Base-by-base conservation (phyloP, 2,797 vertebrate species). In the Eptatretus atami region DNA sequence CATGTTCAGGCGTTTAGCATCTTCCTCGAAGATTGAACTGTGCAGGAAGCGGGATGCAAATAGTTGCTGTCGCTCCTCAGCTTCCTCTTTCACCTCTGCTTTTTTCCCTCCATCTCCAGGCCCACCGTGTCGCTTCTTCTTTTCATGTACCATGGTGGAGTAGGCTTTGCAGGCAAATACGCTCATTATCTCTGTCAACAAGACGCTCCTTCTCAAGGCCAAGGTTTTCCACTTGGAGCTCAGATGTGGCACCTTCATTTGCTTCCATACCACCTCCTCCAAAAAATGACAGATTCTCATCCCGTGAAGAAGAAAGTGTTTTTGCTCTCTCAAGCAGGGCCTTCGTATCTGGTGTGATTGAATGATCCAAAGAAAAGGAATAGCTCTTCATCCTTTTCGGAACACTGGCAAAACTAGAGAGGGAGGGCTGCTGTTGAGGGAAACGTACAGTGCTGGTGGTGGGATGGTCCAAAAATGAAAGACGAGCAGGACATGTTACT, bases 81-180 rank as follows among this genome's bases (percentile, higher is more conserved):
- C 86, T 55, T 92, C 82, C 66, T 82, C 80, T 71, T 93, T 92
- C 25, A 83, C 79, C 64, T 87, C 82, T 57, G 90, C 83, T 67
- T 90, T 95, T 73, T 94, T 94, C 69, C 80, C 78, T 53, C 81
- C 81, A 65, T 82, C 68, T 68, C 31, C 31, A 44, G 31, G 31
- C 4, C 31, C 31, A 0, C 85, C 82, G 44, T 82, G 79, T 67
- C 83, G 93, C 74, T 98, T 99, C 72, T 96, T 99, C 79, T 96
- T 98, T 88, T 96, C 84, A 93, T 83, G 70, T 99, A 98, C 92
- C 92, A 96, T 31, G 92, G 86, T 1, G 92, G 87, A 72, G 96
- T 96, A n/a, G 87, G 88, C 68, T 86, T 87, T 64, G 85, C 80
- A 0, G 86, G 69, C 86, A 84, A 63, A 87, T 83, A 67, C 93